Conservation (phyloP, 2,113 vertebrate genomes). For the Stomatorhinus ivindoensis region DNA sequence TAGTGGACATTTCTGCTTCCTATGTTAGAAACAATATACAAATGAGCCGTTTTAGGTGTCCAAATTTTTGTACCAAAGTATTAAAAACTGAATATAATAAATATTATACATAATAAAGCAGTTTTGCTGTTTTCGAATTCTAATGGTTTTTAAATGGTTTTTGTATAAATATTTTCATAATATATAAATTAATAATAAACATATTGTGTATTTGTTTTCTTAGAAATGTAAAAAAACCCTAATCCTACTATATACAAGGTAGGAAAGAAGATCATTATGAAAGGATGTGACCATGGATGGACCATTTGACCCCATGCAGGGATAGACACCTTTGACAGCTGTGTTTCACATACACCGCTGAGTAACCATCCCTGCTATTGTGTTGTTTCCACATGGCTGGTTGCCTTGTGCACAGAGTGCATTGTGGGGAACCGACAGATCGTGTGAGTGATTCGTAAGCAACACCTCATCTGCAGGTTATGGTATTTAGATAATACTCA, state of each 20-base stretch:
- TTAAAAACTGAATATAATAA: background rate
- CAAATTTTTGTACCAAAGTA: background rate
- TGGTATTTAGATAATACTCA: background rate
- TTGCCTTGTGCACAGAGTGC: background rate
- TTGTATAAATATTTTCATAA: background rate
- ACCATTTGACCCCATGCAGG: background rate
- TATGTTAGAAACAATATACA: background rate
- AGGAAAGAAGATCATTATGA: background rate
- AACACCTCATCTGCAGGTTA: background rate
- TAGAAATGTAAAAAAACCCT: background rate
- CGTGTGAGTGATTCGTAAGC: constrained; percentile 1
- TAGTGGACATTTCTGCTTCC: background rate
- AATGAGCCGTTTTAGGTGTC: background rate
- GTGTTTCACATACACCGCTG: background rate
- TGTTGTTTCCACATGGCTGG: background rate
- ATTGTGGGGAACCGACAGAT: background rate
- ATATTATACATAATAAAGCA: background rate
- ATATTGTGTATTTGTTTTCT: background rate
- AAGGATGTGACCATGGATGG: background rate
- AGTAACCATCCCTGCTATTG: background rate
- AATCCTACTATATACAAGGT: background rate
- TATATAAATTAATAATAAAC: background rate
- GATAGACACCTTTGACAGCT: background rate
- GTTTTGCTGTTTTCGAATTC: background rate
- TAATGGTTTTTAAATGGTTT: background rate